Percentiles rank a stretch among this genome's conserved stretches.
Conservation (phyloP, 2,113 vertebrate species). For the Galeopterus variegatus region DNA sequence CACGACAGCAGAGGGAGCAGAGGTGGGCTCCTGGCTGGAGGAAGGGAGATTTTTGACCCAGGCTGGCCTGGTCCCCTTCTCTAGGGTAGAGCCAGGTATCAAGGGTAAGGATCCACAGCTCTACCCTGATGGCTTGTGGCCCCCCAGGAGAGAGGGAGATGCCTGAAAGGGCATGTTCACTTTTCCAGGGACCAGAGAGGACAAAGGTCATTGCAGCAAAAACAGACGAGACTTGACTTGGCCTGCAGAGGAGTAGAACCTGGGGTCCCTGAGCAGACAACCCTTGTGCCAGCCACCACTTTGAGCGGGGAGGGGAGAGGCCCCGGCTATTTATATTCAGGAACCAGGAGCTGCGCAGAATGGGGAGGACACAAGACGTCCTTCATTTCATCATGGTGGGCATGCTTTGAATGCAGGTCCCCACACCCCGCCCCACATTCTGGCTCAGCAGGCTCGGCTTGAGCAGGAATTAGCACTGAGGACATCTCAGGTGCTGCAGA, state of each 20-base stretch:
- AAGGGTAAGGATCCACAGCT: neutral
- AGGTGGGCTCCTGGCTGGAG: neutral
- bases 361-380: rapidly evolving
- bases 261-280: neutral
- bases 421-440: neutral
- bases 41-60: neutral
- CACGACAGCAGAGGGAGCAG: neutral
- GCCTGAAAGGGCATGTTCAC: too few relatives aligned
- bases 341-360: neutral
- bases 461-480: neutral
- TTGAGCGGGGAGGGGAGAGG: neutral
- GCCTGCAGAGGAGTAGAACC: too few relatives aligned
- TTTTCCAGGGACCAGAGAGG: neutral
- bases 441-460: rapidly evolving
- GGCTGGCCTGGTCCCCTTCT: neutral
- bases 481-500: too few relatives aligned
- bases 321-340: rapidly evolving
- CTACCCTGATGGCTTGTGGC: neutral
- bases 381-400: rapidly evolving
- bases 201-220: neutral
- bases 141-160: rapidly evolving
- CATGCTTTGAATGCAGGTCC: neutral
- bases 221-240: neutral
- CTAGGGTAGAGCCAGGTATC: neutral
- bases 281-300: neutral